Base-by-base conservation (phyloP, 2,888 invertebrate genomes). In the Meloe dianella region DNA sequence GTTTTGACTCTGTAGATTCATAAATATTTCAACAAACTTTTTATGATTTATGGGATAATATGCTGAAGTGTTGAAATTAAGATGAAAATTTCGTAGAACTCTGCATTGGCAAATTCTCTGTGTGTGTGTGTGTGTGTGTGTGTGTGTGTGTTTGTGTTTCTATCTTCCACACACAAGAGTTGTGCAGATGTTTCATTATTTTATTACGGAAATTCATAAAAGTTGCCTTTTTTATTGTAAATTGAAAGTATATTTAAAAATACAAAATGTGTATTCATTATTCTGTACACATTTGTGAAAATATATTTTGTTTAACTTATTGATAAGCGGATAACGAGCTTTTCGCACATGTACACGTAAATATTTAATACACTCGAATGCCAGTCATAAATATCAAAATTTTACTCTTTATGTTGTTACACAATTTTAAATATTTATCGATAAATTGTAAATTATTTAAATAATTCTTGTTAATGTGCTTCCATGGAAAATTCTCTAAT, bases 171-270 rank as follows among this genome's bases (percentile, higher is more conserved):
- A 6, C n/a, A n/a, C 7, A 41, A 47, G 20, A 47, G 47, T 47
- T 47, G 47, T 47, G 47, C 47, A 47, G 10, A 47, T 47, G 47
- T 47, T 47, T 47, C 47, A 47, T 22, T 47, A 47, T 47, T 47
- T 47, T 47, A 47, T 47, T 20, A 20, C 47, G 3, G 20, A 35
- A 7, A 41, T 41, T 17, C n/a, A 41, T 7, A 9, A 9, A 32
- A 14, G 35, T 35, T 14, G 14, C 14, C n/a, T n/a, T n/a, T n/a
- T n/a, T n/a, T 35, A 35, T 14, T n/a, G n/a, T n/a, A n/a, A 14
- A 35, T 35, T 35, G 35, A 35, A 14, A 35, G 14, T 35, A 35
- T 9, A 32, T 32, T 32, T 6, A 32, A 32, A 32, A 6, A 10
- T 7, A 6, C 1, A 7, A 32, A 9, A 32, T 10, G 7, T 5